A percentile compares a stretch with the other conserved stretches of the same genome.
Evolutionary conservation across 92 coral and sea anemone genomes (phyloP).

Genomic region (Zoanthus gigantus): DNA sequence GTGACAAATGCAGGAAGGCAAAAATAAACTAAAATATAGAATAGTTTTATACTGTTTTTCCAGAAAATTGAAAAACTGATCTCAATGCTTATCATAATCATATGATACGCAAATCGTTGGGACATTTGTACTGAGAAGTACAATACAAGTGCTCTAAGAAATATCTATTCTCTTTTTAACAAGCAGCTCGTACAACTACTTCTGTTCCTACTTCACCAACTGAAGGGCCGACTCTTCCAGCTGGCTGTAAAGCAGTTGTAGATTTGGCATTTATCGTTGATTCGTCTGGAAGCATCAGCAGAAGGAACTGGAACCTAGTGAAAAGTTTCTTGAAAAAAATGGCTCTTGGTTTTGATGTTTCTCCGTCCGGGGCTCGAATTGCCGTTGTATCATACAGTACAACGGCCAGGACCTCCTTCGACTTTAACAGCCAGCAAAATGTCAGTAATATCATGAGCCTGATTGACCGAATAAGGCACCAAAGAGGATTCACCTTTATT

Average conservation of each 20-base stretch:
- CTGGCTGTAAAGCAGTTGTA: neutral
- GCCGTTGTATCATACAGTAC: constrained; percentile 35
- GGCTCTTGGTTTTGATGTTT: neutral
- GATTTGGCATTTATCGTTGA: constrained; percentile 35
- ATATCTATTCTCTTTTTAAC: neutral
- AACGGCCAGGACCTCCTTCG: neutral
- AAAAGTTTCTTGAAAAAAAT: constrained; percentile 15
- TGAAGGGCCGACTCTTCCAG: neutral
- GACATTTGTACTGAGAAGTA: no score
- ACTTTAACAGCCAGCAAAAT: neutral
- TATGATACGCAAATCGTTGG: no score
- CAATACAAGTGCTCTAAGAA: neutral
- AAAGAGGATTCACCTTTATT: constrained; percentile 18
- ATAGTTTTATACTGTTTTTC: no score
- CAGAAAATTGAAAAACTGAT: no score
- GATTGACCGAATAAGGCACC: neutral
- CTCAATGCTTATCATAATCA: no score
- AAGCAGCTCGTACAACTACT: neutral
- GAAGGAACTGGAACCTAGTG: constrained; percentile 4
- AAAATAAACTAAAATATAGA: no score
- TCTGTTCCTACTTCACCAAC: neutral
- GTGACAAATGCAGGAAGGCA: no score
- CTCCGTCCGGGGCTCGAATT: constrained; percentile 17
- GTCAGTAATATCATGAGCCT: neutral
- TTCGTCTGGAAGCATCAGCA: constrained; percentile 39